Conservation (phyloP, 2,888 invertebrate genomes). For the Bombylius major region DNA sequence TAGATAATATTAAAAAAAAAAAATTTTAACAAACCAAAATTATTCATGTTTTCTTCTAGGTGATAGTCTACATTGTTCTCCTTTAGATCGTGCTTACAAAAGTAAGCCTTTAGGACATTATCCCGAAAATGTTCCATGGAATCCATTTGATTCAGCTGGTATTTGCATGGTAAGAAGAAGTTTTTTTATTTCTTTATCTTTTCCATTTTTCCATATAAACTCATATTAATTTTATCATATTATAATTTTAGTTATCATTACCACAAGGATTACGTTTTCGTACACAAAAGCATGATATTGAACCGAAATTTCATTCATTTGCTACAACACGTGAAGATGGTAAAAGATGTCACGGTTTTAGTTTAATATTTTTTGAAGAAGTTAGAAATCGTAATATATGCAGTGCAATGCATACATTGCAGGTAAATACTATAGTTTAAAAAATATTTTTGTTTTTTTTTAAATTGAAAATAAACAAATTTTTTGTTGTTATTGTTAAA, state of each 20-base stretch:
- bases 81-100: constrained; percentile 88
- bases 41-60: constrained; percentile 41
- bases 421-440: constrained; percentile 41
- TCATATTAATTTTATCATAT: background rate
- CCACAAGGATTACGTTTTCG: constrained; percentile 90
- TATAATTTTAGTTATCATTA: constrained; percentile 63
- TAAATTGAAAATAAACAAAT: background rate
- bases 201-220: no score
- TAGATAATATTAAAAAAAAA: no score
- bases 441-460: constrained; percentile 3
- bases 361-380: constrained; percentile 92
- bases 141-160: constrained; percentile 88
- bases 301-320: constrained; percentile 90
- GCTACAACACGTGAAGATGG: constrained; percentile 96
- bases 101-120: constrained; percentile 89
- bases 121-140: constrained; percentile 79
- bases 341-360: constrained; percentile 84
- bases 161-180: constrained; percentile 75
- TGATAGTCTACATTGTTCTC: constrained; percentile 74
- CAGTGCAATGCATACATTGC: constrained; percentile 89
- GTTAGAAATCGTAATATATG: constrained; percentile 85
- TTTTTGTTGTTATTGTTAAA: constrained; percentile 15
- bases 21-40: no score
- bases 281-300: constrained; percentile 80
- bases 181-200: no score